A percentile compares a stretch with the other conserved stretches of the same genome.
Conservation (phyloP, 1,140 invertebrate genomes). For the Forficula auricularia region DNA sequence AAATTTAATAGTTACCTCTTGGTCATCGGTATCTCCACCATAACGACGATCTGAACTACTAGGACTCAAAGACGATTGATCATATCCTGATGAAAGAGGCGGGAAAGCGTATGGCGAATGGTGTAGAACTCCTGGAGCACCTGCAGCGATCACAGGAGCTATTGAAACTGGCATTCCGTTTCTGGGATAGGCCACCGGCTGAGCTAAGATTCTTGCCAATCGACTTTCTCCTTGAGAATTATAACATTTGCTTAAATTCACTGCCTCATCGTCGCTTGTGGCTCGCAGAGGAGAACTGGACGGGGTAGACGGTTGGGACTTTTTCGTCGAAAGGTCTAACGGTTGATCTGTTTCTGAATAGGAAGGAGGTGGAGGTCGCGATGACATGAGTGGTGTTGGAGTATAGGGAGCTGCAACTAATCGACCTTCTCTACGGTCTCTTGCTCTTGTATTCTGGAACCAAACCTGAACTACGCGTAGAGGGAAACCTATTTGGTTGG, state of each 20-base stretch:
- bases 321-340: conserved; percentile 72
- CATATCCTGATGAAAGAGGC: too few relatives aligned
- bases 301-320: conserved; percentile 33
- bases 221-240: conserved; percentile 11
- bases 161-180: too few relatives aligned
- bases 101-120: too few relatives aligned
- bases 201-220: conserved; percentile 29
- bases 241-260: background rate
- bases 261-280: conserved; percentile 18
- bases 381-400: conserved; percentile 7
- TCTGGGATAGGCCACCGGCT: conserved; percentile 16
- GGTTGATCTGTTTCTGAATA: conserved; percentile 51
- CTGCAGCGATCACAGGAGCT: too few relatives aligned
- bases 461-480: conserved; percentile 90
- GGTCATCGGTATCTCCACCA: too few relatives aligned
- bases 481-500: conserved; percentile 72
- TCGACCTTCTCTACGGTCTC: conserved; percentile 62
- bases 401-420: conserved; percentile 36
- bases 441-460: conserved; percentile 94
- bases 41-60: too few relatives aligned
- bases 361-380: conserved; percentile 17
- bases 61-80: too few relatives aligned
- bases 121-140: too few relatives aligned
- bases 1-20: too few relatives aligned
- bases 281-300: conserved; percentile 39